Conservation (phyloP, 2,797 vertebrate genomes). For the Antrozous pallidus region DNA sequence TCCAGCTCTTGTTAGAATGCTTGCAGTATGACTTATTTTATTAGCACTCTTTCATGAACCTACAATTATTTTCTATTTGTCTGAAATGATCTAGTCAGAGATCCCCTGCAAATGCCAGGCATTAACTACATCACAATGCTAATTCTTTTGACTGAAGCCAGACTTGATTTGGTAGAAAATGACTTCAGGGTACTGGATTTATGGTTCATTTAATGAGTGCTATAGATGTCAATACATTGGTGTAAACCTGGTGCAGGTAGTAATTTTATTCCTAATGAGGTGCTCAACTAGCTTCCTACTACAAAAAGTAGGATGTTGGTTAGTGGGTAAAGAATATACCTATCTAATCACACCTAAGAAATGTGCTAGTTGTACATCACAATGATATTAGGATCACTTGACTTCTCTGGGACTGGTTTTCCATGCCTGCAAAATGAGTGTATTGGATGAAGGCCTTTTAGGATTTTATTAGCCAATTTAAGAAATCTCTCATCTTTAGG, state of each 20-base stretch:
- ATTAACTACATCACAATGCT: constrained; percentile 74
- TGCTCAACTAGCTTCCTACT: constrained; percentile 72
- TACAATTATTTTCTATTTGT: constrained; percentile 69
- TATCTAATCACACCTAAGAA: constrained; percentile 48
- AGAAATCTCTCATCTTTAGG: constrained; percentile 11
- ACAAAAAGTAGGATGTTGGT: constrained; percentile 72
- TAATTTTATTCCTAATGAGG: constrained; percentile 87
- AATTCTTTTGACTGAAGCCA: constrained; percentile 80
- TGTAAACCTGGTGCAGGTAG: constrained; percentile 80
- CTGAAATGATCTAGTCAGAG: constrained; percentile 74
- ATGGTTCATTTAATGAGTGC: constrained; percentile 80
- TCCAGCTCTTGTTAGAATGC: constrained; percentile 60
- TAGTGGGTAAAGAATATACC: constrained; percentile 54
- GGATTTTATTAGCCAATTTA: constrained; percentile 13
- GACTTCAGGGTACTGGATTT: constrained; percentile 81
- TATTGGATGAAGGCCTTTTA: constrained; percentile 2
- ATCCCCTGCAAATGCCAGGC: constrained; percentile 65
- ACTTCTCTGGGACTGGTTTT: constrained; percentile 34
- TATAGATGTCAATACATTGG: constrained; percentile 80
- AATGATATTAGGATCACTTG: not conserved
- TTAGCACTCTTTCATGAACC: constrained; percentile 54
- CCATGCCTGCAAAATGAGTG: not conserved
- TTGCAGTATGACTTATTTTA: constrained; percentile 62
- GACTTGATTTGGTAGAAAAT: constrained; percentile 83
- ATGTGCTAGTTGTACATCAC: not conserved